Base-by-base conservation (phyloP, 2,113 vertebrate species). In the Puntigrus tetrazona region DNA sequence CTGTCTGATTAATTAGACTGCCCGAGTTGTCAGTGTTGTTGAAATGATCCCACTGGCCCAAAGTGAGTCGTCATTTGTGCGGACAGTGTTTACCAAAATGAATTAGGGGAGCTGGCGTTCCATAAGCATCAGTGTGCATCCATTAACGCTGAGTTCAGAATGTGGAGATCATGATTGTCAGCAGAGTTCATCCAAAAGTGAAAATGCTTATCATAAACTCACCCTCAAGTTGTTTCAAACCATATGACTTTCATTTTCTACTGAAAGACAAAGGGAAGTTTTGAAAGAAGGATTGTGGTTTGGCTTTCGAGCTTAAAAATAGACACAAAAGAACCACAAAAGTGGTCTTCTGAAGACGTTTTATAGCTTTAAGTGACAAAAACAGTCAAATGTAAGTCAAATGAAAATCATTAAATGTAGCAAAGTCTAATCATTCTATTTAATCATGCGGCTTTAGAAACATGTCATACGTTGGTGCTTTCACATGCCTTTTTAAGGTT, bases 1-100 rank as follows among this genome's bases (percentile, higher is more conserved):
- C 57, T 80, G 76, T 61, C 72, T 89, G 84, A 86, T 70, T 85
- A 88, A 87, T 72, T 87, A 84, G 77, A 74, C 14, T n/a, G 67
- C 25, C 74, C 43, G 34, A 74, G 74, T 72, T 63, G 81, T 61
- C 55, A 38, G 20, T 11, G 52, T 29, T 34, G 73, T 52, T 47
- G 47, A 72, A 70, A 70, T 11, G 67, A 47, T 47, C 41, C 73
- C 78, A 70, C 25, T 85, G 86, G 70, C 83, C 57, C 43, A 38
- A 74, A 81, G 72, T 78, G 86, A 38, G 59, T 73, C 65, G 72
- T 81, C 83, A 83, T 87, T 83, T 87, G 22, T 47, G 31, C 20
- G 67, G n/a, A 38, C 31, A 81, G 79, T 83, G 80, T 83, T 85
- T 85, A 87, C 75, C 27, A 43, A 85, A 82, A 85, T 87, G 77